Evolutionary conservation across 2,888 invertebrate species (phyloP).

Genomic region (Hemithea aestivaria): DNA sequence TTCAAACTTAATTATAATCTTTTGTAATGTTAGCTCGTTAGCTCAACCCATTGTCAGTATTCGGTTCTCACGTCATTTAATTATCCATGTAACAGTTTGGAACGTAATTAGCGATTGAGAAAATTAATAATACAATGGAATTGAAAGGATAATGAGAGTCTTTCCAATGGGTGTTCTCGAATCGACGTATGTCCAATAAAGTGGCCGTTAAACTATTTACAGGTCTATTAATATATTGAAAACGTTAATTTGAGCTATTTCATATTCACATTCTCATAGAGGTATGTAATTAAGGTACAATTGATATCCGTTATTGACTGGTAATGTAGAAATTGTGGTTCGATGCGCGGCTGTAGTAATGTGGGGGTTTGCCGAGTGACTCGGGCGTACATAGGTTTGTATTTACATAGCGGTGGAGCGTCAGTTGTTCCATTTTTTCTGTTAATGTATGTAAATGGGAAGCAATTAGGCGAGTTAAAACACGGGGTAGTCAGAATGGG

Average conservation of each 20-base stretch:
- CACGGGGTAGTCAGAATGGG: slow-evolving; percentile 76
- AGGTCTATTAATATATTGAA: slow-evolving; percentile 38
- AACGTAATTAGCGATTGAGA: slow-evolving; percentile 63
- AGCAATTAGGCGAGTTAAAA: slow-evolving; percentile 78
- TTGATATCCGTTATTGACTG: slow-evolving; percentile 66
- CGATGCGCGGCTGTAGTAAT: slow-evolving; percentile 40
- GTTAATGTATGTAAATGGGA: slow-evolving; percentile 78
- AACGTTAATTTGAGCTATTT: slow-evolving; percentile 24
- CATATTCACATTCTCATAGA: slow-evolving; percentile 42
- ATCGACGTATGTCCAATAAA: slow-evolving; percentile 54
- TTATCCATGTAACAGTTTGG: slow-evolving; percentile 54
- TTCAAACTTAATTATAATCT: no score
- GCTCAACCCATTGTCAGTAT: slow-evolving; percentile 62
- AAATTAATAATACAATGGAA: slow-evolving; percentile 41
- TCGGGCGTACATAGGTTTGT: slow-evolving; percentile 45
- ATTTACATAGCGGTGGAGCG: slow-evolving; percentile 64
- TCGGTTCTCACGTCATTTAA: slow-evolving; percentile 71
- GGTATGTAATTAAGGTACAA: slow-evolving; percentile 53
- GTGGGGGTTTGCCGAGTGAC: slow-evolving; percentile 24
- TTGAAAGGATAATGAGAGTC: slow-evolving; percentile 65
- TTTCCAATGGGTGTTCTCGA: slow-evolving; percentile 49
- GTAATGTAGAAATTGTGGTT: slow-evolving; percentile 48
- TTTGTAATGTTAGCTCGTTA: slow-evolving; percentile 48
- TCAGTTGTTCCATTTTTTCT: slow-evolving; percentile 70
- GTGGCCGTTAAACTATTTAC: slow-evolving; percentile 43